Evolutionary conservation across 1,140 invertebrate species (phyloP).

Genomic region (Gonioctena quinquepunctata): DNA sequence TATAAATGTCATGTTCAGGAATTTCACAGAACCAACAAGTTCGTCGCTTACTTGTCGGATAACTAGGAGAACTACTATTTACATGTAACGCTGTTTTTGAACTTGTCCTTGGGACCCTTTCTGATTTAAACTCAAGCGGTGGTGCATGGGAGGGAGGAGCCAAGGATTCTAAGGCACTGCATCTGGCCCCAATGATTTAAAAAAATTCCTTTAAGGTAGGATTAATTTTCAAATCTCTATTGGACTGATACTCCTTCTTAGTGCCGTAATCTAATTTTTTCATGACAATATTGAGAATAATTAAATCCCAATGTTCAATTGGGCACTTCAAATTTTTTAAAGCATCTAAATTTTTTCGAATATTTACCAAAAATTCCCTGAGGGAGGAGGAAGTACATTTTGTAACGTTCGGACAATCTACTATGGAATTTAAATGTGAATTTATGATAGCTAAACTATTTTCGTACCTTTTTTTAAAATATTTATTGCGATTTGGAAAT

Average conservation of each 20-base stretch:
- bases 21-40: not conserved
- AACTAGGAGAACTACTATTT: not conserved
- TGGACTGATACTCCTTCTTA: not conserved
- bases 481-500: slow-evolving; percentile 16
- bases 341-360: not conserved
- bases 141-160: not conserved
- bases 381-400: slow-evolving; percentile 14
- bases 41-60: not conserved
- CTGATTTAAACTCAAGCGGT: not conserved
- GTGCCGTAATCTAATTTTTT: slow-evolving; percentile 16
- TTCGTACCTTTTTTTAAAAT: slow-evolving; percentile 7
- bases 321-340: slow-evolving; percentile 10
- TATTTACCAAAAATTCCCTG: slow-evolving; percentile 4
- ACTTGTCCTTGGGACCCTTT: not conserved
- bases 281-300: not conserved
- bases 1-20: not conserved
- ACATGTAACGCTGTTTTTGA: not conserved
- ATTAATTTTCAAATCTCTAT: not conserved
- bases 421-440: not conserved
- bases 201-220: slow-evolving; percentile 14
- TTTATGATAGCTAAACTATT: slow-evolving; percentile 6
- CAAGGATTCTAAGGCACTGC: not conserved
- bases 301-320: slow-evolving; percentile 12
- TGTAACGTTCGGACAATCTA: not conserved
- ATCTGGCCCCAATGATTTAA: not conserved